Conservation (phyloP, 2,888 invertebrate genomes). For the Erynnis tages region DNA sequence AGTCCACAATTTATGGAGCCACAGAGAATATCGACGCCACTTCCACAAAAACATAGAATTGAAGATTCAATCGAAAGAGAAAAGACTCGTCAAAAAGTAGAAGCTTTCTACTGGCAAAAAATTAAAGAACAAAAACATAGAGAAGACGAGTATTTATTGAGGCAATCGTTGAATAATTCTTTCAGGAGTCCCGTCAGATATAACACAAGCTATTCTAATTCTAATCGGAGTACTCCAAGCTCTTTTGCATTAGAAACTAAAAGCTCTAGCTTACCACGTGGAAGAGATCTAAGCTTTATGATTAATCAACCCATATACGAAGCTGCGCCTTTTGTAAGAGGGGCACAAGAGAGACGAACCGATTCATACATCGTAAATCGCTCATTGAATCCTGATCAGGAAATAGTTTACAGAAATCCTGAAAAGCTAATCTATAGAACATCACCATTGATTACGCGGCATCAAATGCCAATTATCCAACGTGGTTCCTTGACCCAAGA, state of each 20-base stretch:
- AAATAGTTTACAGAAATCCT: slow-evolving; percentile 57
- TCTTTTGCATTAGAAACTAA: slow-evolving; percentile 47
- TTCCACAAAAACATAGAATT: slow-evolving; percentile 29
- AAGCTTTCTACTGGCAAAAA: slow-evolving; percentile 86
- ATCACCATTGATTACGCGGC: slow-evolving; percentile 37
- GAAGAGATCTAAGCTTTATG: slow-evolving; percentile 45
- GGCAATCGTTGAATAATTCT: slow-evolving; percentile 50
- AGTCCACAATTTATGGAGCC: slow-evolving; percentile 23
- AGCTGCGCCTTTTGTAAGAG: slow-evolving; percentile 53
- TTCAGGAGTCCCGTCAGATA: slow-evolving; percentile 38
- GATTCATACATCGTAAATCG: slow-evolving; percentile 56
- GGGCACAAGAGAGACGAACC: slow-evolving; percentile 60
- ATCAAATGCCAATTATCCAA: slow-evolving; percentile 43
- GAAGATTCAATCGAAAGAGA: slow-evolving; percentile 63
- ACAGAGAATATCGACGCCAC: slow-evolving; percentile 10
- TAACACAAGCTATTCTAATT: slow-evolving; percentile 40
- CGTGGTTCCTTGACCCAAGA: slow-evolving; percentile 47
- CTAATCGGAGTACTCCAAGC: slow-evolving; percentile 51
- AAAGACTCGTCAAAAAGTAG: slow-evolving; percentile 81
- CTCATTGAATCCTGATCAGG: slow-evolving; percentile 42
- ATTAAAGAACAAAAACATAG: slow-evolving; percentile 83
- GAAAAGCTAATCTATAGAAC: slow-evolving; percentile 46
- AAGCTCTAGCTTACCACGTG: slow-evolving; percentile 60
- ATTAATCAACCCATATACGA: slow-evolving; percentile 47
- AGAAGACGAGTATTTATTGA: slow-evolving; percentile 79